Evolutionary conservation across 2,888 invertebrate genomes (phyloP).

Genomic region (Lepidochrysops patricia): DNA sequence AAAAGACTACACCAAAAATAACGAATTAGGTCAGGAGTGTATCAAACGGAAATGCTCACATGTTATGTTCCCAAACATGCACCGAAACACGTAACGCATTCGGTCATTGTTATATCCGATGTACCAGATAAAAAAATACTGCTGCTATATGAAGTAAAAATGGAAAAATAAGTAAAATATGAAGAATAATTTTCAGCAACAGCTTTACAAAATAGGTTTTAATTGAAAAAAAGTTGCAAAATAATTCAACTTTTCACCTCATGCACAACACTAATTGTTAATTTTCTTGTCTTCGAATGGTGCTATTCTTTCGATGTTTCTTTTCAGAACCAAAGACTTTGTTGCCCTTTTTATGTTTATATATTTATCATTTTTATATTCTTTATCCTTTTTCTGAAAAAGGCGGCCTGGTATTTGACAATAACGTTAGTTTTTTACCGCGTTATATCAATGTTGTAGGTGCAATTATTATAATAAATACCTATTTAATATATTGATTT

Average conservation of each 20-base stretch:
- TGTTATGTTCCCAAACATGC: conserved; percentile 24
- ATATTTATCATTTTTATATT: conserved; percentile 33
- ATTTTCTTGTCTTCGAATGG: conserved; percentile 38
- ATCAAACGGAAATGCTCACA: conserved; percentile 20
- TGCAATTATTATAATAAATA: conserved; percentile 60
- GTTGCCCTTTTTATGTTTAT: conserved; percentile 27
- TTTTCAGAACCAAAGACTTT: conserved; percentile 66
- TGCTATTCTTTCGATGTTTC: conserved; percentile 58
- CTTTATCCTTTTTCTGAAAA: conserved; percentile 33
- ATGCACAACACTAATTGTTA: conserved; percentile 15
- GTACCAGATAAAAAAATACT: not conserved
- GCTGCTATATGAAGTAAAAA: no score
- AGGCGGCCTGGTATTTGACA: conserved; percentile 51
- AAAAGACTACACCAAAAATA: conserved; percentile 3
- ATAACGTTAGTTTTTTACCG: conserved; percentile 43
- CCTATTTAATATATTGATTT: conserved; percentile 62
- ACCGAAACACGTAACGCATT: not conserved
- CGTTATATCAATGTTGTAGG: conserved; percentile 48
- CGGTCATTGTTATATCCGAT: not conserved
- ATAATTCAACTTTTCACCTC: conserved; percentile 30
- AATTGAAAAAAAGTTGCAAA: conserved; percentile 23
- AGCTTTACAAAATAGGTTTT: no score
- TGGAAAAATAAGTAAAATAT: no score
- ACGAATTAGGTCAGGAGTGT: conserved; percentile 18
- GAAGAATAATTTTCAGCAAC: no score